Evolutionary conservation across 2,797 vertebrate genomes (phyloP).

Genomic region (Sebastes variabilis): DNA sequence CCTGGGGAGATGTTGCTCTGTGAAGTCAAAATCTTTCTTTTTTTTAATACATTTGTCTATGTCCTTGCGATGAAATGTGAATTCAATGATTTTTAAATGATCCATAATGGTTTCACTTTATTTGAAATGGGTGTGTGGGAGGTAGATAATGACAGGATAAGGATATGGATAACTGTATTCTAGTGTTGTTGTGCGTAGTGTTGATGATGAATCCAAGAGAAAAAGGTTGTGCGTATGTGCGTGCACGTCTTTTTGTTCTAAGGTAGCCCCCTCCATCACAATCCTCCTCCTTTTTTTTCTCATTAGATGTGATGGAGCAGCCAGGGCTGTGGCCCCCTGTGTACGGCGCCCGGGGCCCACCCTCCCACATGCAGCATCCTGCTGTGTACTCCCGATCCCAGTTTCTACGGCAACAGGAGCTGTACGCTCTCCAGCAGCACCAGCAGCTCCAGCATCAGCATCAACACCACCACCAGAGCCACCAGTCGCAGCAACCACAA

Average conservation of each 20-base stretch:
- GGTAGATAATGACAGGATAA: conserved; percentile 51
- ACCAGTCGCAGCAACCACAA: conserved; percentile 79
- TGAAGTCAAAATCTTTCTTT: conserved; percentile 47
- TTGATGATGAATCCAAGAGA: conserved; percentile 12
- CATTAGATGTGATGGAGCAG: conserved; percentile 97
- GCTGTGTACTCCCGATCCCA: conserved; percentile 93
- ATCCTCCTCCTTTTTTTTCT: conserved; percentile 62
- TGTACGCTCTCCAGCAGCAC: conserved; percentile 93
- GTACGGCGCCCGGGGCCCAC: conserved; percentile 91
- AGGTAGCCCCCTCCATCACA: conserved; percentile 49
- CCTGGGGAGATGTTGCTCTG: conserved; percentile 64
- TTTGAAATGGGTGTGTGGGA: conserved; percentile 60
- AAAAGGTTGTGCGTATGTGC: conserved; percentile 28
- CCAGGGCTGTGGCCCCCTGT: conserved; percentile 95
- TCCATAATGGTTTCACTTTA: conserved; percentile 59
- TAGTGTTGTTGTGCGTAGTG: conserved; percentile 7
- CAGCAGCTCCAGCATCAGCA: conserved; percentile 87
- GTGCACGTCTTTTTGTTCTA: conserved; percentile 42
- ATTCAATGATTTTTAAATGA: conserved; percentile 62
- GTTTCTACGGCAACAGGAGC: conserved; percentile 96
- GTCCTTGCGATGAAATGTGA: conserved; percentile 48
- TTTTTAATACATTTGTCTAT: conserved; percentile 32
- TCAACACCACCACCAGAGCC: conserved; percentile 82
- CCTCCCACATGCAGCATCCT: conserved; percentile 95
- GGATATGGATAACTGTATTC: conserved; percentile 48